A percentile compares a stretch with the other conserved stretches of the same genome.
Conservation (phyloP, 2,797 vertebrate genomes). For the Nannoperca obscura region DNA sequence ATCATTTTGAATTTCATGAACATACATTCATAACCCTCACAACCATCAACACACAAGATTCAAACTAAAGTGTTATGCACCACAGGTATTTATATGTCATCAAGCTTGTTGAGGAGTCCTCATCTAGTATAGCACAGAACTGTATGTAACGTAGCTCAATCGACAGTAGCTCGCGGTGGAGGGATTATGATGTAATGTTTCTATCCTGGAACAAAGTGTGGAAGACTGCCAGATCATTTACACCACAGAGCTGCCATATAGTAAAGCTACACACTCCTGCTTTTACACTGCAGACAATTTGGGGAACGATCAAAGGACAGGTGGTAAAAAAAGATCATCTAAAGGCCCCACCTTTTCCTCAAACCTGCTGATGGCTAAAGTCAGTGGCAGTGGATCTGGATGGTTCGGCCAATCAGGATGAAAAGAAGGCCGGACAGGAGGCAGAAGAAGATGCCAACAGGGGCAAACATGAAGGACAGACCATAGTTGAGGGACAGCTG, state of each 20-base stretch:
- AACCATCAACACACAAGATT: background rate
- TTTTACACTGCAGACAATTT: slow-evolving; percentile 25
- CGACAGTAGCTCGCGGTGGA: slow-evolving; percentile 18
- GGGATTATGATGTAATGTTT: slow-evolving; percentile 11
- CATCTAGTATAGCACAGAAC: background rate
- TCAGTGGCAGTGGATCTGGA: slow-evolving; percentile 88
- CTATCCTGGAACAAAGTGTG: slow-evolving; percentile 28
- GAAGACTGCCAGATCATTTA: slow-evolving; percentile 27
- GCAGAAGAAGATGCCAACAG: slow-evolving; percentile 92
- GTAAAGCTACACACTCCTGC: slow-evolving; percentile 28
- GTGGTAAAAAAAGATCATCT: slow-evolving; percentile 15
- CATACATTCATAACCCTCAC: background rate
- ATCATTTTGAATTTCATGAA: background rate
- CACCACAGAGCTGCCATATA: slow-evolving; percentile 33
- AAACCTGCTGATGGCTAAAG: slow-evolving; percentile 1
- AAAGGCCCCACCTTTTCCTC: slow-evolving; percentile 25
- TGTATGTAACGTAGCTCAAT: slow-evolving; percentile 1
- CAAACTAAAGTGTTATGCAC: slow-evolving; percentile 16
- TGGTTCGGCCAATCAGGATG: slow-evolving; percentile 90
- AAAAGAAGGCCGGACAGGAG: slow-evolving; percentile 94
- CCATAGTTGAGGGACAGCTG: slow-evolving; percentile 88
- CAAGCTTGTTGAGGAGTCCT: slow-evolving; percentile 5
- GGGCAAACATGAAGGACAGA: slow-evolving; percentile 95
- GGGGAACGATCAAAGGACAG: slow-evolving; percentile 16
- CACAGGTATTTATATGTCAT: slow-evolving; percentile 6